Base-by-base conservation (phyloP, 2,888 invertebrate genomes). In the Andrena haemorrhoa region DNA sequence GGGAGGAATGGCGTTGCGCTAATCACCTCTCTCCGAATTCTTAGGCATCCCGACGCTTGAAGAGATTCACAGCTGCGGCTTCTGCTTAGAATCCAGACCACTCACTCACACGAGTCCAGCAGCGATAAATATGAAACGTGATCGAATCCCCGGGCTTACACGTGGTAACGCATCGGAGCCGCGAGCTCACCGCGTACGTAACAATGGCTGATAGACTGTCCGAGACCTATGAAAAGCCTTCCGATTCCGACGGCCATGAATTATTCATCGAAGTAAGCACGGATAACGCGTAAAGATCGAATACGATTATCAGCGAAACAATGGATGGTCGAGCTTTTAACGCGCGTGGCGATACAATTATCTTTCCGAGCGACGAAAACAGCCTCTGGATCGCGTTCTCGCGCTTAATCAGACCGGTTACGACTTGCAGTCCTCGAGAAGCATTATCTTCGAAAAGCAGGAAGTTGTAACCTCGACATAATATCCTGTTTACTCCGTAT, bases 401-500 rank as follows among this genome's bases (percentile, higher is more conserved):
- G 23, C 47, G 29, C 6, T 2, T 29, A 70, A 60, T 47, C 35
- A 20, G n/a, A 0, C 7, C 66, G 71, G n/a, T 76, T 16, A 49
- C n/a, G 63, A 64, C 72, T 72, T 56, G 75, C 58, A 51, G 53
- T 75, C 72, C 7, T 53, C 26, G 20, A 6, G 8, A 26, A 23
- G 53, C 53, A 16, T 20, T 79, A 83, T 83, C 79, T 58, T 66
- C 65, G 23, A 33, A 64, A 60, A 83, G 26, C 70, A 82, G 83
- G 80, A 84, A 80, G 75, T 53, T 61, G 80, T 41, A 77, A 72
- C 75, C 84, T 80, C 80, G 56, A 77, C 78, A 70, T 60, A 70
- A 41, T 75, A 75, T 84, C 72, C 72, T 73, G 76, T 58, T 56
- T 35, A 73, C 66, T 12, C 7, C 20, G 51, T 8, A 20, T 20